Evolutionary conservation across 2,113 vertebrate species (phyloP).

Genomic region (Engraulis encrasicolus): DNA sequence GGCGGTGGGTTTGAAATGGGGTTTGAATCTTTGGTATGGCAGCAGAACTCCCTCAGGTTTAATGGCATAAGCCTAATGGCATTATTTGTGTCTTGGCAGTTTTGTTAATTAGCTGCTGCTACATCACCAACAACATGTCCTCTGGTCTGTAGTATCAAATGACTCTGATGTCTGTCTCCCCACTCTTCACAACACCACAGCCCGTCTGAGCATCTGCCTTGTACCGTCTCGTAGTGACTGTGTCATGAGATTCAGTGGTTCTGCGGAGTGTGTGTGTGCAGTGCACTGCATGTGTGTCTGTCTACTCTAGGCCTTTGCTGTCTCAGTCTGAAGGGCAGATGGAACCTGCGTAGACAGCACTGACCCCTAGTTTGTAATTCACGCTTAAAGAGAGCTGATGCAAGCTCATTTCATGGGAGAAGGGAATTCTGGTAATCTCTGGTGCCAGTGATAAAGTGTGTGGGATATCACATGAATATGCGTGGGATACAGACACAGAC

Average conservation of each 20-base stretch:
- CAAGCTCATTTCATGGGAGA: conserved; percentile 32
- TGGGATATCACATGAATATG: conserved; percentile 2
- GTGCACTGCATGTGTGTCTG: neutral
- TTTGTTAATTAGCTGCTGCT: conserved; percentile 34
- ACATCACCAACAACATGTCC: neutral
- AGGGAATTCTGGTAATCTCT: conserved; percentile 18
- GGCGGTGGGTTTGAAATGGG: conserved; percentile 6
- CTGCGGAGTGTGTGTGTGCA: neutral
- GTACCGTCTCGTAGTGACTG: neutral
- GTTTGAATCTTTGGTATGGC: conserved; percentile 40
- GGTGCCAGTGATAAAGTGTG: conserved; percentile 8
- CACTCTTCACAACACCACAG: neutral
- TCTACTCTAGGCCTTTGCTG: neutral
- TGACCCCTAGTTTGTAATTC: conserved; percentile 24
- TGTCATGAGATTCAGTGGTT: neutral
- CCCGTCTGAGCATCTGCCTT: neutral
- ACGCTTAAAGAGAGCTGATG: conserved; percentile 30
- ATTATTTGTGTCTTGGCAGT: conserved; percentile 42
- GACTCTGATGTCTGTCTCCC: neutral
- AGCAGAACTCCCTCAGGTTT: conserved; percentile 39
- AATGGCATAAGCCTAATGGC: conserved; percentile 51
- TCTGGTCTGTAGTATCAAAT: neutral
- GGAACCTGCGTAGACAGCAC: neutral
- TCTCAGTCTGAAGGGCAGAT: neutral
- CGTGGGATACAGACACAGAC: neutral